Evolutionary conservation across 1,140 invertebrate species (phyloP), one percentile per base, ranked within the genome.

Genomic region (Ectropis grisescens): DNA sequence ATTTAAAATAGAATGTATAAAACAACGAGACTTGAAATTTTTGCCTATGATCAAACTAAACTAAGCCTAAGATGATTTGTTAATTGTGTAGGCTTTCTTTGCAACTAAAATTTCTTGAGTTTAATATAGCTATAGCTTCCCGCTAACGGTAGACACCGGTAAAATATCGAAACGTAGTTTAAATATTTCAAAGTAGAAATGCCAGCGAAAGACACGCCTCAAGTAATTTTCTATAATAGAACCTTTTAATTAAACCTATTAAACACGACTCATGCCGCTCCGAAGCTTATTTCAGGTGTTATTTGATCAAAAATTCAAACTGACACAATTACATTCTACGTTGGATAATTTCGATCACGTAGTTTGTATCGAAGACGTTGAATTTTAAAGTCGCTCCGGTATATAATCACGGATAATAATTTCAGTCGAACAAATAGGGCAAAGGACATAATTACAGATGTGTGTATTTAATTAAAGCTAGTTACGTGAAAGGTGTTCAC

Each of bases 271-370:
- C 52, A 40, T 53, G 45, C 47, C 29, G 39, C 25, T 37, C 23
- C 39, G 54, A 76, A 76, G 69, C 64, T 65, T 69, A 80, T 72
- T 67, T 68, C 59, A 80, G 60, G 71, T 61, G 75, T 67, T 68
- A 71, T 72, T 68, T 64, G 41, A 67, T 76, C 52, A 76, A 56
- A 60, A 60, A 72, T 76, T 69, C 47, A 72, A 53, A 52, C 43
- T 41, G 33, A 40, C 37, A 52, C 59, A 69, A 76, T 80, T 70
- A 68, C 59, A 49, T 64, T 54, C 59, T 46, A 56, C 49, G 61
- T 58, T 49, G 35, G 47, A 55, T 36, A 65, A 59, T 60, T 64
- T 58, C 38, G 39, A 37, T 47, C 29, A 33, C 25, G 31, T 57
- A 67, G 65, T 56, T 47, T 27, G 37, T 50, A 34, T 44, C 29